Conservation (phyloP, 1,140 invertebrate genomes). For the Drosophila willistoni region DNA sequence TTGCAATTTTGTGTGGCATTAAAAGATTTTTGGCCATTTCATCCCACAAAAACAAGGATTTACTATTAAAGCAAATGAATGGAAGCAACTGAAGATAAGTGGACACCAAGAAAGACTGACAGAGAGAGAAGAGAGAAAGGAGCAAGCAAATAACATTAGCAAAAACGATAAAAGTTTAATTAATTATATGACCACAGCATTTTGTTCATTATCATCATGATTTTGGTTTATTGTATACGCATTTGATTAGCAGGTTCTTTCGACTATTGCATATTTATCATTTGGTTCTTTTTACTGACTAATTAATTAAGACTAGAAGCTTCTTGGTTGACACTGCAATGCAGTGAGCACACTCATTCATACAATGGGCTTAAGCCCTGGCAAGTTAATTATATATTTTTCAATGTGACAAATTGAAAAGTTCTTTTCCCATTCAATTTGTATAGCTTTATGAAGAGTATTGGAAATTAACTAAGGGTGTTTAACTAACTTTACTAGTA, state of each 20-base stretch:
- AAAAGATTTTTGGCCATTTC: constrained; percentile 65
- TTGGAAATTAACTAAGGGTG: too few relatives aligned
- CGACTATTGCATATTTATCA: constrained; percentile 57
- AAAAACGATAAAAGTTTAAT: constrained; percentile 73
- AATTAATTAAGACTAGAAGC: constrained; percentile 57
- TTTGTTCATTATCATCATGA: constrained; percentile 23
- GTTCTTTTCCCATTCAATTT: not conserved
- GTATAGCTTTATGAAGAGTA: too few relatives aligned
- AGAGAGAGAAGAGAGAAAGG: not conserved
- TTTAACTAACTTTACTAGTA: too few relatives aligned
- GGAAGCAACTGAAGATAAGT: constrained; percentile 21
- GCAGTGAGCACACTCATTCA: not conserved
- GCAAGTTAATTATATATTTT: constrained; percentile 7
- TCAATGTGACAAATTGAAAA: not conserved
- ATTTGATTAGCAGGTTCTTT: constrained; percentile 41
- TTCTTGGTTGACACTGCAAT: constrained; percentile 6
- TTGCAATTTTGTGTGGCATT: constrained; percentile 72
- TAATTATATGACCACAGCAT: constrained; percentile 64
- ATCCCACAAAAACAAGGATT: constrained; percentile 56
- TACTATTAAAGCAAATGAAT: constrained; percentile 78
- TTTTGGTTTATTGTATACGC: constrained; percentile 61
- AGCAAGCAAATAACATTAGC: constrained; percentile 22
- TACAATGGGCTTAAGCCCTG: not conserved
- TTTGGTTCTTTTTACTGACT: constrained; percentile 44
- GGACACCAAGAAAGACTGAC: not conserved